Conservation (phyloP, 2,797 vertebrate species). For the Taeniopygia guttata region DNA sequence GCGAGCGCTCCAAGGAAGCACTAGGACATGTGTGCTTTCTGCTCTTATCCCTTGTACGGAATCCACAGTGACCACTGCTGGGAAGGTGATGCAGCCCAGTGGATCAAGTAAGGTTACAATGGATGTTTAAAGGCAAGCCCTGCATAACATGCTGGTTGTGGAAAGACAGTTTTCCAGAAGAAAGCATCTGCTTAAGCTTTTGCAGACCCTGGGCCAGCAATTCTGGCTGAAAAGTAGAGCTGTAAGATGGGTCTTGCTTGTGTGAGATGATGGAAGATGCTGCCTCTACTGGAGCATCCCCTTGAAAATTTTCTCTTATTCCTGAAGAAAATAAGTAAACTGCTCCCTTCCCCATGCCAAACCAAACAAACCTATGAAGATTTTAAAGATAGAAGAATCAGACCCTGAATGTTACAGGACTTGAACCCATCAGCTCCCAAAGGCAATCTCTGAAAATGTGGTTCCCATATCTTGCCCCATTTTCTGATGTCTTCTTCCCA, state of each 20-base stretch:
- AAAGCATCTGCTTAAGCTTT: neutral
- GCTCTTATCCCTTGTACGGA: neutral
- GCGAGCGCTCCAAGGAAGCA: neutral
- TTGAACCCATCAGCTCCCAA: neutral
- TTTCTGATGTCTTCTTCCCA: neutral
- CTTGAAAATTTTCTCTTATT: neutral
- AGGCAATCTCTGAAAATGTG: neutral
- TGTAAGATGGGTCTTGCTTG: neutral
- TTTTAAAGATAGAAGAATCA: neutral
- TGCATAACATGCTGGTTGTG: neutral
- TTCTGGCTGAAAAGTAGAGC: neutral
- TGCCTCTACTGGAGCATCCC: neutral
- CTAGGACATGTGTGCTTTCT: rapidly evolving
- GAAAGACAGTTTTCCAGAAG: neutral
- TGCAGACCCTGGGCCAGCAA: neutral
- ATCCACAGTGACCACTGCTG: neutral
- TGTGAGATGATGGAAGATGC: neutral
- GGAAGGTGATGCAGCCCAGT: neutral
- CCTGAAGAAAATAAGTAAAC: neutral
- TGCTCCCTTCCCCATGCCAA: neutral
- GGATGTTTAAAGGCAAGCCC: neutral
- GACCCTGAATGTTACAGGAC: neutral
- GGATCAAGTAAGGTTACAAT: neutral
- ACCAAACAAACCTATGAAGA: neutral
- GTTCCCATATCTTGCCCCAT: neutral